Percentiles rank a stretch among this genome's conserved stretches.
phyloP scores from a whole-genome alignment of 1,140 invertebrate genomes.

The Drosophila hydei region DNA sequence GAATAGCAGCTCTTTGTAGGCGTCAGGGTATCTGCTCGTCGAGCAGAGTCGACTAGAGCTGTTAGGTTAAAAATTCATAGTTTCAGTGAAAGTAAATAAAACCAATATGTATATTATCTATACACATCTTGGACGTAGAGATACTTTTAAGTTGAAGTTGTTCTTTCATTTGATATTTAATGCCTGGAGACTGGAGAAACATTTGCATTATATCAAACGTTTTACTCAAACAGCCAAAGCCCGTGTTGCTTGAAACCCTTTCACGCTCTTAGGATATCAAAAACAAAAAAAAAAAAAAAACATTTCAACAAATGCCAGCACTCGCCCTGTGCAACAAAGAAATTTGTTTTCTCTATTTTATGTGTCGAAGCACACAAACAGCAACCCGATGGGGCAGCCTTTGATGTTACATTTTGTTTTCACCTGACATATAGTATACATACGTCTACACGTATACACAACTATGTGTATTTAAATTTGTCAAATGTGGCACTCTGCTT shows the following conservation, averaged over 20 bases:
- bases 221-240: neutral
- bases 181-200: neutral
- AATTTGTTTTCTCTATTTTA: constrained; percentile 31
- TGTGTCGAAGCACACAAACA: constrained; percentile 4
- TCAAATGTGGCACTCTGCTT: too few species aligned
- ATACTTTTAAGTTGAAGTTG: neutral
- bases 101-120: too few species aligned
- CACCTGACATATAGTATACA: neutral
- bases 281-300: neutral
- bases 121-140: neutral
- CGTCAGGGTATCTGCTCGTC: too few species aligned
- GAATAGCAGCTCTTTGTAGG: too few species aligned
- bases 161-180: neutral
- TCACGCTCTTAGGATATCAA: neutral
- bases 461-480: too few species aligned
- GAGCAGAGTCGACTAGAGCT: too few species aligned
- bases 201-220: constrained; percentile 1
- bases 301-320: constrained; percentile 3
- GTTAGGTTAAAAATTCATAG: too few species aligned
- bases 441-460: too few species aligned
- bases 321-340: neutral
- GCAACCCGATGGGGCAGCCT: constrained; percentile 15
- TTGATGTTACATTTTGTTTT: constrained; percentile 20
- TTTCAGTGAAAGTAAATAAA: too few species aligned
- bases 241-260: neutral